Evolutionary conservation across 2,113 vertebrate genomes (phyloP), one percentile per base, ranked within the genome.

Genomic region (Scalopus aquaticus): DNA sequence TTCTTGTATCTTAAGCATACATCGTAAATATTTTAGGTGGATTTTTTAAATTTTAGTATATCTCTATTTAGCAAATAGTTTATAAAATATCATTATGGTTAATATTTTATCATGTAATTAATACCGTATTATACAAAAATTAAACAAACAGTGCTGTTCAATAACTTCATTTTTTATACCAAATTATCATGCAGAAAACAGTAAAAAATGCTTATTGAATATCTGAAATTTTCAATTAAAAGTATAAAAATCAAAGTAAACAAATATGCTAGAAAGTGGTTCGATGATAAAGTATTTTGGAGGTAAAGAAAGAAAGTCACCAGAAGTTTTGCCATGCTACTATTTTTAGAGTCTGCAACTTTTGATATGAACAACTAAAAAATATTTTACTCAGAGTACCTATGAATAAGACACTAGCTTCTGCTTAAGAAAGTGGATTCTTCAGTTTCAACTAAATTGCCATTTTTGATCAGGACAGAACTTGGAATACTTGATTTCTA

Each of bases 371-470:
- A 91, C 42, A 90, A 90, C 54, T 96, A 94, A 97, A 97, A 85
- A 97, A 83, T 58, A 81, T 97, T 92, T 97, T 97, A 96, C 89
- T 97, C 86, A 94, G 85, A 97, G 77, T 97, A 96, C 64, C 96
- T 86, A 54, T 95, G 93, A 95, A 94, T 96, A 95, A 97, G 70
- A 85, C 83, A 95, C 58, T 77, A 91, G 93, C 95, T 97, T 97
- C 88, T 95, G 90, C 96, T 97, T 97, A 96, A 96, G 96, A 97
- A 95, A 95, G 84, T 91, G 89, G 64, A 93, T 97, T 98, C 98
- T 98, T 98, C 98, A 96, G 97, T 98, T 98, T 98, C 97, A 98
- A 96, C 97, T 97, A 98, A 97, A 97, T 67, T 86, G 86, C 49
- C 46, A 96, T 93, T 96, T 94, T 7, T 96, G 95, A 83, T 96